A percentile compares a stretch with the other conserved stretches of the same genome.
These are phyloP conservation scores for Caenorhabditis zanzibari DNA, from an alignment of 2,888 invertebrate species.

Conservation along the genomic window DNA sequence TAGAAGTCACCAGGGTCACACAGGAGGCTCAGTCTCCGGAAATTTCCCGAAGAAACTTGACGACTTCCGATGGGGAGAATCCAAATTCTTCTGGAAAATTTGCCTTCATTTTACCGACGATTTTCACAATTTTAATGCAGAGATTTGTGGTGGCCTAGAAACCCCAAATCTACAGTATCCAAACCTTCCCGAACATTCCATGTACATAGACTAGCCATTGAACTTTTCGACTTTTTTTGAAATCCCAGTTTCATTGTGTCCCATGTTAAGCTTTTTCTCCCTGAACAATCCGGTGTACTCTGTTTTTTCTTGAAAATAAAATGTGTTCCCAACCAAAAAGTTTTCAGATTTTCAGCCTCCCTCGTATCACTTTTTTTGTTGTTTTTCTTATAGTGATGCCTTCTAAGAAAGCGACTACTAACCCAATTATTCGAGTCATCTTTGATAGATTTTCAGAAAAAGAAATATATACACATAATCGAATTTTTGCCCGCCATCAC, in stretches of 20 bases:
- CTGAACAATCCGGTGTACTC: conserved; percentile 3
- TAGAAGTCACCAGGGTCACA: conserved; percentile 52
- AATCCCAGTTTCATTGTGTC: conserved; percentile 15
- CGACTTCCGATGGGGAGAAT: conserved; percentile 27
- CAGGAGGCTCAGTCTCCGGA: conserved; percentile 19
- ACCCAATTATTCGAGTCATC: no score
- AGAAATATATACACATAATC: no score
- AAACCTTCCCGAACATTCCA: conserved; percentile 54
- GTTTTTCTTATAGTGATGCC: no score
- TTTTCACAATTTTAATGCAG: conserved; percentile 8
- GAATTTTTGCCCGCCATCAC: no score
- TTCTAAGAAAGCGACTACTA: no score
- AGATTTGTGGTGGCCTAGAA: conserved; percentile 2
- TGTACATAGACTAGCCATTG: conserved; percentile 63
- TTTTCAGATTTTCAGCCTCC: no score
- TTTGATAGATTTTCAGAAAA: no score
- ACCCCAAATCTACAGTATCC: background rate
- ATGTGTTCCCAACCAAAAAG: background rate
- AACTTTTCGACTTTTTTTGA: background rate
- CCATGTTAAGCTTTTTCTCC: no score
- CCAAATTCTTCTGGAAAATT: conserved; percentile 12
- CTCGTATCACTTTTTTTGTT: no score
- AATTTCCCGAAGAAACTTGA: conserved; percentile 16
- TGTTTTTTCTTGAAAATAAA: background rate
- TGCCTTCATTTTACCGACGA: background rate